A percentile compares a stretch with the other conserved stretches of the same genome.
phyloP scores from a whole-genome alignment of 2,888 invertebrate species.

The Furcula furcula region DNA sequence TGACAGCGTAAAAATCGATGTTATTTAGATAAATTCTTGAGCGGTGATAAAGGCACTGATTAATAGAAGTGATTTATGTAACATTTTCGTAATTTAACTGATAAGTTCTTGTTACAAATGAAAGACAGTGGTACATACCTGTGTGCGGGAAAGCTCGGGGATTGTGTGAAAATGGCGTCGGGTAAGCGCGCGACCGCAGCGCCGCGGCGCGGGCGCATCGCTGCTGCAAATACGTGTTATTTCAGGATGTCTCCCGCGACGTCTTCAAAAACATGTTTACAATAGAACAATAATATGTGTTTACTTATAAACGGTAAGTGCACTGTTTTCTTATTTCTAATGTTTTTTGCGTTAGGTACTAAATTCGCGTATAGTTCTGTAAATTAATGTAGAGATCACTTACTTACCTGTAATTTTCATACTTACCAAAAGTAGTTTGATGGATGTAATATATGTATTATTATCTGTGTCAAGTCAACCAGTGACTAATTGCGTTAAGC shows the following conservation, averaged over 20 bases:
- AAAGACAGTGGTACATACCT: slow-evolving; percentile 61
- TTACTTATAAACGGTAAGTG: slow-evolving; percentile 14
- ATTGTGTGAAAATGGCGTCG: slow-evolving; percentile 79
- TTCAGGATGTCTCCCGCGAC: slow-evolving; percentile 81
- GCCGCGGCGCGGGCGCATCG: slow-evolving; percentile 70
- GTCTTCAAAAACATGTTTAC: slow-evolving; percentile 66
- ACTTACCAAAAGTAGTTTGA: too few species aligned
- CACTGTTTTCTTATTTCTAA: background rate
- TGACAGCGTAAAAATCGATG: slow-evolving; percentile 27
- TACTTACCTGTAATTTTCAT: too few species aligned
- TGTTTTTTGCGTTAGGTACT: too few species aligned
- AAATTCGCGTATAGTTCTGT: too few species aligned
- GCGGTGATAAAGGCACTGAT: slow-evolving; percentile 9
- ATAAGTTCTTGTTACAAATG: slow-evolving; percentile 22
- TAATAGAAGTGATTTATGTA: slow-evolving; percentile 11
- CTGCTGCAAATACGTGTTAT: slow-evolving; percentile 74
- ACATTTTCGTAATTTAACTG: slow-evolving; percentile 21
- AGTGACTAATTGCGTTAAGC: too few species aligned
- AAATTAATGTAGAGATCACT: too few species aligned
- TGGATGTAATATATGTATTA: too few species aligned
- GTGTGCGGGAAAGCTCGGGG: slow-evolving; percentile 74
- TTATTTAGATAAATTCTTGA: slow-evolving; percentile 21
- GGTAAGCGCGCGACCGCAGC: slow-evolving; percentile 61
- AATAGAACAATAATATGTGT: slow-evolving; percentile 35
- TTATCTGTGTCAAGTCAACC: too few species aligned